Percentiles rank a stretch among this genome's conserved stretches.
phyloP scores from a whole-genome alignment of 2,888 invertebrate species.

The Eutolmus rufibarbis region DNA sequence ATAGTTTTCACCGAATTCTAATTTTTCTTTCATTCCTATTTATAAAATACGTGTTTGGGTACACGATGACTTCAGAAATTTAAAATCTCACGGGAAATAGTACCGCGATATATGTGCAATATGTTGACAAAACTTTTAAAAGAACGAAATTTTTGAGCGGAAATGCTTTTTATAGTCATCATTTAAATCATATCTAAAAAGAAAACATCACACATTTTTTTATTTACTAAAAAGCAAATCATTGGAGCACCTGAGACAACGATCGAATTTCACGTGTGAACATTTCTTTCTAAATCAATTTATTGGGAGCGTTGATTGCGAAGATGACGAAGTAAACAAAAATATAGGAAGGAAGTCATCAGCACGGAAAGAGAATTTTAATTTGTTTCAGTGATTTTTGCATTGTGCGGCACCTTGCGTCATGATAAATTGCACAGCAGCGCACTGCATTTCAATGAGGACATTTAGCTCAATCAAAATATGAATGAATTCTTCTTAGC shows the following conservation, averaged over 20 bases:
- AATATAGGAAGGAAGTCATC: background rate
- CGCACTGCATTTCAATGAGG: background rate
- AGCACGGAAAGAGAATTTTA: background rate
- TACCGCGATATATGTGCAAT: background rate
- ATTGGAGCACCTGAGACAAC: background rate
- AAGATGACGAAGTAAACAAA: background rate
- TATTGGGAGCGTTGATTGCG: background rate
- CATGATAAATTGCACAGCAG: background rate
- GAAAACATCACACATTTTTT: background rate
- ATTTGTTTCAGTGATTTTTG: background rate
- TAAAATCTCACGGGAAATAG: background rate
- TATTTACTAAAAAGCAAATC: background rate
- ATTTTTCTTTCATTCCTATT: background rate
- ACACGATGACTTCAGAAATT: background rate
- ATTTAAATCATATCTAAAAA: background rate
- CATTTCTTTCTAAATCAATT: background rate
- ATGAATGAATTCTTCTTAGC: background rate
- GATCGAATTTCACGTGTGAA: background rate
- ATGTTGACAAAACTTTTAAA: background rate
- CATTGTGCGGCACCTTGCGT: background rate
- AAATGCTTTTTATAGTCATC: background rate
- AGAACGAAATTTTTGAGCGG: background rate
- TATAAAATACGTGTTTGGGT: background rate
- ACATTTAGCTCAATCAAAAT: background rate
- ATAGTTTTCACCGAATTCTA: background rate